Evolutionary conservation across 2,113 vertebrate species (phyloP).

Genomic region (Pollachius pollachius): DNA sequence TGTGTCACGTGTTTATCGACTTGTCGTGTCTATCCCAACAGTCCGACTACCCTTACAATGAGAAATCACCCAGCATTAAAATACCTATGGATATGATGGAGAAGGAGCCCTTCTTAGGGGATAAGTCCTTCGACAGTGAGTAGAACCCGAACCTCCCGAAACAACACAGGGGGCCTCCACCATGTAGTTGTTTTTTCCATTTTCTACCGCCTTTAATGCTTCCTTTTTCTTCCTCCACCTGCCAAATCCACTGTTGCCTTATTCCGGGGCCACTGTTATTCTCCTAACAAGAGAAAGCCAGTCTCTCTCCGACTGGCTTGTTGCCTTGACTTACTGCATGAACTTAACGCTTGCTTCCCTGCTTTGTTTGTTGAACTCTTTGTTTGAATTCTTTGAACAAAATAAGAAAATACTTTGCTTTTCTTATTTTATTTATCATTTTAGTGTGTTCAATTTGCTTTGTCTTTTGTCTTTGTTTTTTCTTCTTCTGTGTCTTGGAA

Average conservation of each 20-base stretch:
- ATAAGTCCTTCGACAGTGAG: slow-evolving; percentile 96
- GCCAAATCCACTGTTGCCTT: too few species aligned
- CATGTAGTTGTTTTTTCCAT: slow-evolving; percentile 1
- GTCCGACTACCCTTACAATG: slow-evolving; percentile 96
- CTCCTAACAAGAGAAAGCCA: not conserved
- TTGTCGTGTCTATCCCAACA: slow-evolving; percentile 82
- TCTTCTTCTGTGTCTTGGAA: not conserved
- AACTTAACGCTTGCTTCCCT: slow-evolving; percentile 20
- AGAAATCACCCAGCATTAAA: slow-evolving; percentile 98
- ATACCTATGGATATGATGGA: slow-evolving; percentile 99
- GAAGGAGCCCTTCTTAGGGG: slow-evolving; percentile 96
- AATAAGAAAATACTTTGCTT: too few species aligned
- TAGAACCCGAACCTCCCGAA: slow-evolving; percentile 70
- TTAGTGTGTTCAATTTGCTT: not conserved
- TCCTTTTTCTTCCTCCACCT: too few species aligned
- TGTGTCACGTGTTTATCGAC: slow-evolving; percentile 40
- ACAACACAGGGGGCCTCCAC: slow-evolving; percentile 37
- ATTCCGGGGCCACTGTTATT: not conserved
- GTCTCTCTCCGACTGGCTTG: not conserved
- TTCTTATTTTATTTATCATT: not conserved
- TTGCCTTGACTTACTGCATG: slow-evolving; percentile 19
- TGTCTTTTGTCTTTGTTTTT: not conserved
- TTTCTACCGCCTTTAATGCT: not conserved
- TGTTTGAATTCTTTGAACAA: not conserved
- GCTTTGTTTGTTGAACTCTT: slow-evolving; percentile 3